phyloP scores from a whole-genome alignment of 2,113 vertebrate genomes.

The Engystomops pustulosus region DNA sequence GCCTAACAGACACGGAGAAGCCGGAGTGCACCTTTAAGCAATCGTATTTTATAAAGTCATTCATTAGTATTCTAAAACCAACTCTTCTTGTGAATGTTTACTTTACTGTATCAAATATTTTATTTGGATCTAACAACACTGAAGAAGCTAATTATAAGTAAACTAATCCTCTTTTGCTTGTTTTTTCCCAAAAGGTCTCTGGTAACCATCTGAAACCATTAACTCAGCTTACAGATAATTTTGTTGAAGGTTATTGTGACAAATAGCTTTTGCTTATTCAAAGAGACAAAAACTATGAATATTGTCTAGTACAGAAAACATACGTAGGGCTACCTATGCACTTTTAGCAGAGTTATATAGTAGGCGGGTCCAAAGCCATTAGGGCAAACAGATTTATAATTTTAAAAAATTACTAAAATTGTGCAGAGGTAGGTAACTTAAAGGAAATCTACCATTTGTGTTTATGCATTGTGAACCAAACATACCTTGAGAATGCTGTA shows the following conservation, averaged over 20 bases:
- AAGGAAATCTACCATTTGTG: no score
- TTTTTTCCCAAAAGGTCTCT: constrained; percentile 46
- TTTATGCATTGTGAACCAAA: no score
- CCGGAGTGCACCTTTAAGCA: background rate
- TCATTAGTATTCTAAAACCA: constrained; percentile 43
- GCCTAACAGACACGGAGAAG: background rate
- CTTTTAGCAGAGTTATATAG: no score
- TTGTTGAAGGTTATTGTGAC: constrained; percentile 48
- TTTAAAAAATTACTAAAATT: no score
- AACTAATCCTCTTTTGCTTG: constrained; percentile 47
- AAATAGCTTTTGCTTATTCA: background rate
- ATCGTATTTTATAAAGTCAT: background rate
- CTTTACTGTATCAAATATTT: constrained; percentile 51
- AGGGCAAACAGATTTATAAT: no score
- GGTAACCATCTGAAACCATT: constrained; percentile 56
- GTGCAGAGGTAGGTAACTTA: no score
- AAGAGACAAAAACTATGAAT: no score
- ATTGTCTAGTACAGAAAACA: no score
- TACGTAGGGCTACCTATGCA: no score
- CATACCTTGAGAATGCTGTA: no score
- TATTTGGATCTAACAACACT: constrained; percentile 39
- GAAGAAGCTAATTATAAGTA: constrained; percentile 57
- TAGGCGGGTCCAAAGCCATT: no score
- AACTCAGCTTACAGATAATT: constrained; percentile 55
- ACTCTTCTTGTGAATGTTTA: constrained; percentile 14